phyloP scores from a whole-genome alignment of 2,888 invertebrate species.

The Nephrotoma flavescens region DNA sequence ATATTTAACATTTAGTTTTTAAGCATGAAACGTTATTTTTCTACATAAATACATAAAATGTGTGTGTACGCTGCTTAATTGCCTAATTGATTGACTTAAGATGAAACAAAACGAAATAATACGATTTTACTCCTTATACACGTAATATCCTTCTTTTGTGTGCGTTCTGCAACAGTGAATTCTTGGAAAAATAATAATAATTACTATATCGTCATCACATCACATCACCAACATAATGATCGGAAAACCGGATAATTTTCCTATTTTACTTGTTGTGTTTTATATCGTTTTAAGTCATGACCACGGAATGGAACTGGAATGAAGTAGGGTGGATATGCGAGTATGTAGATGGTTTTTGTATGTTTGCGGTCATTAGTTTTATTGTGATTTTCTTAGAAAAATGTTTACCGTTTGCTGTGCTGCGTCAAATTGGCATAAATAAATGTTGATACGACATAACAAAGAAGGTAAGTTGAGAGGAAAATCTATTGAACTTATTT shows the following conservation, averaged over 20 bases:
- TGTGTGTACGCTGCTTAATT: neutral
- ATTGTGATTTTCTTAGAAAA: neutral
- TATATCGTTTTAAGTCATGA: neutral
- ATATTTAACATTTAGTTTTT: neutral
- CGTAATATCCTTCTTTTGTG: neutral
- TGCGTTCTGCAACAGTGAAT: neutral
- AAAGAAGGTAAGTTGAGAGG: neutral
- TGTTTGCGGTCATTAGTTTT: neutral
- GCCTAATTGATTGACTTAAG: neutral
- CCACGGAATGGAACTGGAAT: neutral
- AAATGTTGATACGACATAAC: neutral
- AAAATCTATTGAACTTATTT: neutral
- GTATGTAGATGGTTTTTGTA: neutral
- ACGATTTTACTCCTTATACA: neutral
- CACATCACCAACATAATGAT: neutral
- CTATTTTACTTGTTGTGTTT: neutral
- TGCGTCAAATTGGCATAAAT: neutral
- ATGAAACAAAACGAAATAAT: neutral
- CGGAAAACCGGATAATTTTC: neutral
- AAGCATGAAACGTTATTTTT: neutral
- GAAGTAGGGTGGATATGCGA: neutral
- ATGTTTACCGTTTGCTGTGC: neutral
- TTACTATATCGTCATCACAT: neutral
- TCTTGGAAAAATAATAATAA: neutral
- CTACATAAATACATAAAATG: neutral